These are phyloP conservation scores for Artibeus lituratus DNA, from an alignment of 2,797 vertebrate species.

Conservation along the genomic window DNA sequence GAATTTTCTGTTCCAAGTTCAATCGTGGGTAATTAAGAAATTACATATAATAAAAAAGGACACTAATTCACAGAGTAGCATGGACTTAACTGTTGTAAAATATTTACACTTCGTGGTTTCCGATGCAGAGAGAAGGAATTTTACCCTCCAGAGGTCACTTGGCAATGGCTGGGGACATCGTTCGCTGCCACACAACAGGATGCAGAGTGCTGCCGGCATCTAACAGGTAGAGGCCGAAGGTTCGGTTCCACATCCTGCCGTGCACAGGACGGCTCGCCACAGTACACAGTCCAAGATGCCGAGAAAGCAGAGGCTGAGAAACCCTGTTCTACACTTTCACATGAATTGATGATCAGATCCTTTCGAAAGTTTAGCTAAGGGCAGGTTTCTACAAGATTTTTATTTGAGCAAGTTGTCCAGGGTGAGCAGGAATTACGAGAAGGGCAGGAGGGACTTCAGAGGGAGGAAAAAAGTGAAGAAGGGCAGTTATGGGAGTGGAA, in stretches of 20 bases:
- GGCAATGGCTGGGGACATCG: background rate
- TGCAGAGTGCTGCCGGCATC: background rate
- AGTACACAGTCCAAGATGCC: background rate
- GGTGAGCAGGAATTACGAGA: background rate
- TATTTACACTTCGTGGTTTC: background rate
- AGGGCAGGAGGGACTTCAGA: background rate
- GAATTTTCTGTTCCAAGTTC: background rate
- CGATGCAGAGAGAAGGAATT: background rate
- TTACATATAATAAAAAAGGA: background rate
- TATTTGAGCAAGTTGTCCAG: background rate
- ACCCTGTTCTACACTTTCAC: background rate
- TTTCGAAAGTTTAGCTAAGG: conserved; percentile 21
- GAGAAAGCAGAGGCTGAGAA: background rate
- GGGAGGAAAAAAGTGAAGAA: background rate
- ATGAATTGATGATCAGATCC: background rate
- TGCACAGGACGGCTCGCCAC: background rate
- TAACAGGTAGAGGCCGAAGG: background rate
- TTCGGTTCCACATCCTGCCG: background rate
- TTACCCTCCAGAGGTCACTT: background rate
- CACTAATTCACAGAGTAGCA: background rate
- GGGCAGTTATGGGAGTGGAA: background rate
- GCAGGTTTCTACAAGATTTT: background rate
- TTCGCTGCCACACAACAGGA: background rate
- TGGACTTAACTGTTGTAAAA: background rate
- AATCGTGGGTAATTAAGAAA: background rate